Conservation (phyloP, 2,113 vertebrate species). For the Morone chrysops region DNA sequence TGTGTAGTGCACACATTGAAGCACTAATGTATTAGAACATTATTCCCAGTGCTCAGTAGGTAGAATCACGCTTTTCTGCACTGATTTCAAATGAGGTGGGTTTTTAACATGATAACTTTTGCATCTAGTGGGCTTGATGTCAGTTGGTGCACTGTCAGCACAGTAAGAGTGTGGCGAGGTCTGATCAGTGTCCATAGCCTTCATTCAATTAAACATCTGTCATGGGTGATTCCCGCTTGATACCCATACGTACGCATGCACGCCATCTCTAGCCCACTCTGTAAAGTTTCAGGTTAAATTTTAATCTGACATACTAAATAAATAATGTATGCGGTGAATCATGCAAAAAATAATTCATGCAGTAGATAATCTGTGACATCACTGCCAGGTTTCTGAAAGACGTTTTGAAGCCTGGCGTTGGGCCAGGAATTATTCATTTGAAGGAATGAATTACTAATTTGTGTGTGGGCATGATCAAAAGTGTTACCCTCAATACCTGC, state of each 20-base stretch:
- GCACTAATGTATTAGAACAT: conserved; percentile 7
- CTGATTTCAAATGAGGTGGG: conserved; percentile 31
- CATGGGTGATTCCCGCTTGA: conserved; percentile 14
- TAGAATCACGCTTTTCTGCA: neutral
- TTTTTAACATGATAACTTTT: conserved; percentile 22
- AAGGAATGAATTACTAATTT: conserved; percentile 7
- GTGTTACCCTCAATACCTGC: neutral
- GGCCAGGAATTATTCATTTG: conserved; percentile 21
- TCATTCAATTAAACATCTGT: conserved; percentile 38
- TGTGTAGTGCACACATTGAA: conserved; percentile 16
- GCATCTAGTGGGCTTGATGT: conserved; percentile 26
- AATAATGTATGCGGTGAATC: neutral
- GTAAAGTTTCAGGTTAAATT: neutral
- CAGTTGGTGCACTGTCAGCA: conserved; percentile 11
- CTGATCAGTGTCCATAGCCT: conserved; percentile 22
- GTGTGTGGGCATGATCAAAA: neutral
- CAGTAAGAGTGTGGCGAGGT: neutral
- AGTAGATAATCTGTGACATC: conserved; percentile 8
- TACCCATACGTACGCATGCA: neutral
- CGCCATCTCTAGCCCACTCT: neutral
- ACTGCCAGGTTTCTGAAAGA: neutral
- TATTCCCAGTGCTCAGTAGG: conserved; percentile 6
- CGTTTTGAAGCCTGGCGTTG: neutral
- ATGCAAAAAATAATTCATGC: neutral
- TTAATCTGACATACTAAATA: conserved; percentile 5